Percentiles rank a stretch among this genome's conserved stretches.
phyloP scores from a whole-genome alignment of 1,140 invertebrate species.

The Paraescarpia echinospica region DNA sequence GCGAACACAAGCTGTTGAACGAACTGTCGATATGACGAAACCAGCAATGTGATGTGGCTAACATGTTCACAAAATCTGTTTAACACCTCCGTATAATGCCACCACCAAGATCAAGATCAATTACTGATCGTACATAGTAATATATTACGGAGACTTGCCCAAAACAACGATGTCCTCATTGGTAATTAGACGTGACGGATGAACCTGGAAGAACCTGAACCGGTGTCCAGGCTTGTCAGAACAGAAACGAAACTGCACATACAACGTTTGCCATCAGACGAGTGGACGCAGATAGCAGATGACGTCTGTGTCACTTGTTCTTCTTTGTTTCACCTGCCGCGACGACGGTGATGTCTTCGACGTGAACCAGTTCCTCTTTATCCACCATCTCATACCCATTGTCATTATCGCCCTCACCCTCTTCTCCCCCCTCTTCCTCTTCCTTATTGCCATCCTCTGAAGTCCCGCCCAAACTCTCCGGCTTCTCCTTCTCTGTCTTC shows the following conservation, averaged over 20 bases:
- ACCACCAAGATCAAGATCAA: neutral
- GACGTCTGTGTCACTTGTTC: neutral
- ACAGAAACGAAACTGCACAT: neutral
- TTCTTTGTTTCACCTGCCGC: neutral
- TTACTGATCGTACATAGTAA: neutral
- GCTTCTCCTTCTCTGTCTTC: slow-evolving; percentile 37
- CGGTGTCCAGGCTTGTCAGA: neutral
- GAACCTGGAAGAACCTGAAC: neutral
- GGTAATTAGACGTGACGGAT: neutral
- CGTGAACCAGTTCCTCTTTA: neutral
- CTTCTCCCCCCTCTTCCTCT: slow-evolving; percentile 32
- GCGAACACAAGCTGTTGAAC: neutral
- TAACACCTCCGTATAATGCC: neutral
- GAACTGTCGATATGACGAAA: neutral
- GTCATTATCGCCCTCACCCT: slow-evolving; percentile 45
- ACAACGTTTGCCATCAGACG: too few relatives aligned
- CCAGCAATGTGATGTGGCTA: neutral
- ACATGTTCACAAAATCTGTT: neutral
- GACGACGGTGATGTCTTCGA: slow-evolving; percentile 16
- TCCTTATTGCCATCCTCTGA: neutral
- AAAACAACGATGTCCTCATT: neutral
- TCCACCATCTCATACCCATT: slow-evolving; percentile 59
- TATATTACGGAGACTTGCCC: neutral
- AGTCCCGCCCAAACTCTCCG: slow-evolving; percentile 15
- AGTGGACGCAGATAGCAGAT: neutral